Evolutionary conservation across 2,888 invertebrate genomes (phyloP), one percentile per base, ranked within the genome.

Genomic region (Sarcophaga carnaria): DNA sequence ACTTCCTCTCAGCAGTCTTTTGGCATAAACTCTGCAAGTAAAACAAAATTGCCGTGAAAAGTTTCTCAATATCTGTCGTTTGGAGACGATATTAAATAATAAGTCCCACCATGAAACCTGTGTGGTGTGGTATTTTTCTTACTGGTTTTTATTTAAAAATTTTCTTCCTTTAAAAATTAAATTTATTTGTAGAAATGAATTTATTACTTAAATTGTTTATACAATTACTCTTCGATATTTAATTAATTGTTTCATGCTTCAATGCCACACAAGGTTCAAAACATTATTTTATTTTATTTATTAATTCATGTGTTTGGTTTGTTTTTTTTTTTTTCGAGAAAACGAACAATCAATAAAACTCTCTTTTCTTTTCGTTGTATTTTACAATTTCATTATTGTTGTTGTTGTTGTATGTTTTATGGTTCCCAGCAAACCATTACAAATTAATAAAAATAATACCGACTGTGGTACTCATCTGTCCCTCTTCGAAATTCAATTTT

Each of bases 381-480:
- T 72, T 67, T 37, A 47, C 20, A 20, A 62, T 66, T 45, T 6
- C 12, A 25, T n/a, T 17, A 37, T 5, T 37, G 6, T 47, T 54
- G 37, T 5, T 37, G 6, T 47, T 54, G 37, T 67, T 45, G n/a
- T 80, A 47, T 74, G 66, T 25, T 64, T 49, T 66, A 12, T 14
- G 49, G 69, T 67, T 75, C 11, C 69, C 49, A 80, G 45, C 72
- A 72, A 72, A 47, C 20, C 45, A 72, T 70, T 66, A 64, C 22
- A 80, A 47, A 67, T 72, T 71, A 71, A 54, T 71, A n/a, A 67
- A 12, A 47, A 78, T n/a, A 78, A 77, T 77, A 37, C 37, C 49
- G 27, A 59, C 22, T 71, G 37, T 59, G 17, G 60, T 25, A 60
- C 27, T 69, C 27, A 54, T 62, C 45, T 47, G 12, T 14, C 45